phyloP scores from a whole-genome alignment of 2,113 vertebrate genomes.

The Prinia subflava region DNA sequence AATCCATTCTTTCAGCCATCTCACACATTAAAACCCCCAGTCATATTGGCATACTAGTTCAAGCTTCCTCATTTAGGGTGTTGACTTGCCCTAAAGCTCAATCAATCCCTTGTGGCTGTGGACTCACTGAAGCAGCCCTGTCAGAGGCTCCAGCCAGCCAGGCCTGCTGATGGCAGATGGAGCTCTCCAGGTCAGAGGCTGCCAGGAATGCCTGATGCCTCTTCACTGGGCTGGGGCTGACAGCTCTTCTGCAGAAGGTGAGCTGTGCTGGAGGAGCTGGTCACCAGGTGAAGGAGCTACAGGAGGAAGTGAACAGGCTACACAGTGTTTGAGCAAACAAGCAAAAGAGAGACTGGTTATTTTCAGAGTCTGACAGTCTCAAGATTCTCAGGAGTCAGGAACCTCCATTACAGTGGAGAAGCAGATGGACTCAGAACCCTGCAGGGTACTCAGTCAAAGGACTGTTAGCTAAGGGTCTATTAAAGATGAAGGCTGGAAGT shows the following conservation, averaged over 20 bases:
- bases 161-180: not conserved
- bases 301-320: not conserved
- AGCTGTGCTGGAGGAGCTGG: not conserved
- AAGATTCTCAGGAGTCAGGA: not conserved
- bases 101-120: not conserved
- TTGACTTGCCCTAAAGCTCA: not conserved
- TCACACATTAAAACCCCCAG: not conserved
- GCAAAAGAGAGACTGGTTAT: not conserved
- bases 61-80: not conserved
- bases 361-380: not conserved
- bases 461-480: not conserved
- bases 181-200: not conserved
- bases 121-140: not conserved
- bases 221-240: not conserved
- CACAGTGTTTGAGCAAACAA: not conserved
- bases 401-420: not conserved
- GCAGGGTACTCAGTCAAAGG: not conserved
- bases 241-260: not conserved
- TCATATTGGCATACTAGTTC: not conserved
- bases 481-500: not conserved
- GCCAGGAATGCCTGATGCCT: not conserved
- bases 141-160: not conserved
- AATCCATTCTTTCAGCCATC: not conserved
- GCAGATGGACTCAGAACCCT: not conserved
- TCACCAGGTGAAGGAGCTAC: not conserved